Evolutionary conservation across 2,797 vertebrate species (phyloP), one percentile per base, ranked within the genome.

Genomic region (Neosilurus mollespiculum): DNA sequence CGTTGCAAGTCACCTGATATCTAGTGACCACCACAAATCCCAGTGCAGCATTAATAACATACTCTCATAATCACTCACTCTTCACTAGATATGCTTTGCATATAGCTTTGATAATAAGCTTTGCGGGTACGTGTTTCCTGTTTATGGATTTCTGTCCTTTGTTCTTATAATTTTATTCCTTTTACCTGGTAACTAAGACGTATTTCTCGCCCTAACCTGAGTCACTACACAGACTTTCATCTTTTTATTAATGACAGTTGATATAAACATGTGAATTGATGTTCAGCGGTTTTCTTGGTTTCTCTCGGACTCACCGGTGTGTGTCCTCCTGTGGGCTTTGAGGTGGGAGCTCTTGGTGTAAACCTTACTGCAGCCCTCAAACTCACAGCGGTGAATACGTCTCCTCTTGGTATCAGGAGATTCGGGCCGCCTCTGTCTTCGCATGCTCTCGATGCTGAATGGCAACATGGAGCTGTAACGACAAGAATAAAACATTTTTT

Each of bases 271-370:
- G 43, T 22, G 37, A 70, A 22, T 65, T 15, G 15, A 5, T 67
- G 34, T 34, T 67, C 16, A 20, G 16, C 2, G 9, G 1, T 67
- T 8, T 72, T 15, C 7, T 22, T 5, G 8, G 8, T 59, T 43
- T 20, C 24, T 37, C 20, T 79, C 51, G 56, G 54, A 59, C 82
- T 85, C 64, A 96, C 95, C 95, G 90, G 96, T 96, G 85, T 96
- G 96, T 20, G 96, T 96, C 89, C 96, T 93, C 87, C 96, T 91
- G 88, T 96, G 96, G 86, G 96, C 96, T 89, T 96, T 96, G 93
- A 96, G 91, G 88, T 96, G 96, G 83, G 96, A 96, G 88, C 96
- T 96, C 90, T 96, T 96, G 34, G 96, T 96, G 87, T 96, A 96
- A 0, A 96, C 96, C 89, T 96, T 96, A 91, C 96, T 96, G 91